Evolutionary conservation across 2,888 invertebrate species (phyloP), one percentile per base, ranked within the genome.

Genomic region (Lepidocyrtinus sp.): DNA sequence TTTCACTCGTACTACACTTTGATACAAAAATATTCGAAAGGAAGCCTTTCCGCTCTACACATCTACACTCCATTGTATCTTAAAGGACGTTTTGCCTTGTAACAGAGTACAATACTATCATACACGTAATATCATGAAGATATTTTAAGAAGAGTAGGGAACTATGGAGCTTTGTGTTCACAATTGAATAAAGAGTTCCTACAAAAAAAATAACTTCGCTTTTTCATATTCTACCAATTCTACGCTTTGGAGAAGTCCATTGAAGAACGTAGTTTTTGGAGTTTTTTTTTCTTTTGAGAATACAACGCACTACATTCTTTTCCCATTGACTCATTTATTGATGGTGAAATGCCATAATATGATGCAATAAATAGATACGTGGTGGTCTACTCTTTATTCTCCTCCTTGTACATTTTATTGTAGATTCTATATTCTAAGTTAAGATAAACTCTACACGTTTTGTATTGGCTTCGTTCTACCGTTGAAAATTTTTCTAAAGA

Each of bases 391-490:
- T 2, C 59, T 21, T 9, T 3, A 59, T 21, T 21, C 59, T 64
- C 19, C n/a, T 72, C 19, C 26, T n/a, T n/a, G 19, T 21, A 21
- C 46, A 46, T 46, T 50, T 69, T 25, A 64, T 59, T 36, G 71
- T 59, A 36, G 62, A 71, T 67, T 67, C n/a, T 64, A n/a, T n/a
- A n/a, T n/a, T n/a, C n/a, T n/a, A n/a, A n/a, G n/a, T n/a, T n/a
- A n/a, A 46, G 72, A 64, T 73, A 73, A 73, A 73, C 72, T 64
- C 22, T 36, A 24, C 64, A 73, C 63, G 72, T 72, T 72, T 72
- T 63, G 19, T 72, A 63, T 72, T 73, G 64, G 59, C 55, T 55
- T 55, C 22, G 21, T 19, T 15, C 3, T 59, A n/a, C n/a, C 21
- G 19, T 21, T 59, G 21, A 59, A 59, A 21, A 21, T 59, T 22